These are phyloP conservation scores for Kuschelorhynchus macadamiae DNA, from an alignment of 2,888 invertebrate species.

Conservation along the genomic window DNA sequence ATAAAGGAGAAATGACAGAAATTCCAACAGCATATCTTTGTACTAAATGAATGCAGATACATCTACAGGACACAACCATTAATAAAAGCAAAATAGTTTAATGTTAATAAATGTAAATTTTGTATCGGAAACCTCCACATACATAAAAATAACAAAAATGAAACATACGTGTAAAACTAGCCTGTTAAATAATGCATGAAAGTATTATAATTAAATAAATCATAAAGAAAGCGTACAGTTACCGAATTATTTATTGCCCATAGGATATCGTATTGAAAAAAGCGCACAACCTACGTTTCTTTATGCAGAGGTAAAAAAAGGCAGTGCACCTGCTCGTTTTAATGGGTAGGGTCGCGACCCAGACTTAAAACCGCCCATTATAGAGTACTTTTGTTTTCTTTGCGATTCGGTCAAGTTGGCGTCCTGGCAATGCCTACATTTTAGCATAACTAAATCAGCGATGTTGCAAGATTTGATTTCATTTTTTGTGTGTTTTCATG, in stretches of 20 bases:
- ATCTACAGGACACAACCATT: no score
- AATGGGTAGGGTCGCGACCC: constrained; percentile 32
- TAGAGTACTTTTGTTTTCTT: constrained; percentile 38
- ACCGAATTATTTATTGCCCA: constrained; percentile 1
- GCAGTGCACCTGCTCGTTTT: constrained; percentile 32
- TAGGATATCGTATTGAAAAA: constrained; percentile 8
- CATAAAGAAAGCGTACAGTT: background rate
- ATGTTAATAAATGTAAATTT: no score
- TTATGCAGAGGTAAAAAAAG: constrained; percentile 4
- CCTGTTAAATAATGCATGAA: background rate
- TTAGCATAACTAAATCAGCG: constrained; percentile 13
- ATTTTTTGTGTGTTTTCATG: no score
- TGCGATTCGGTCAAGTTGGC: constrained; percentile 32
- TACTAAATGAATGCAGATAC: no score
- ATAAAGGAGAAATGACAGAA: no score
- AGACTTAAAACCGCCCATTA: constrained; percentile 33
- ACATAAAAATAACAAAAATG: background rate
- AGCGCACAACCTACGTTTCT: constrained; percentile 1
- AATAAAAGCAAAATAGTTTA: no score
- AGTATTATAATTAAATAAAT: constrained; percentile 7
- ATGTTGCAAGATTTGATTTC: constrained; percentile 14
- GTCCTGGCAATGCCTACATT: constrained; percentile 11
- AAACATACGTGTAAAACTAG: background rate
- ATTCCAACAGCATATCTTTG: no score
- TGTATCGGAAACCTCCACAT: no score